Percentiles rank a stretch among this genome's conserved stretches.
Conservation (phyloP, 2,888 invertebrate genomes). For the Minunthozetes semirufus region DNA sequence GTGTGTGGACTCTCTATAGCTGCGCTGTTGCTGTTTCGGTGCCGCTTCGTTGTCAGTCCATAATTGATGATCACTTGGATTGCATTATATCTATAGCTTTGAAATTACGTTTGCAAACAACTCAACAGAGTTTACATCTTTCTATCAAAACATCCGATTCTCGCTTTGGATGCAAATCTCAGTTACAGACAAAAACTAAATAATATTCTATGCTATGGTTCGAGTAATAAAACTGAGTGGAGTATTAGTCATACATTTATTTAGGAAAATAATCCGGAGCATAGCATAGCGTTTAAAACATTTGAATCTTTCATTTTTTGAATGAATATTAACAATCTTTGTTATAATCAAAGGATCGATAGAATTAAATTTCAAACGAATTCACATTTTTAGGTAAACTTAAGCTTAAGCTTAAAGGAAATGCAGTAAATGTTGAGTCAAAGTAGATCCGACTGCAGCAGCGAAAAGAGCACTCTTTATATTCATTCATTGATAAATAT, state of each 20-base stretch:
- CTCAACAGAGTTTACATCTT: not conserved
- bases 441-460: conserved; percentile 27
- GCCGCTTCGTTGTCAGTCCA: conserved; percentile 1
- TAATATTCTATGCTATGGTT: too few relatives aligned
- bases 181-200: not conserved
- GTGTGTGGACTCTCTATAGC: not conserved
- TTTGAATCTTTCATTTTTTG: not conserved
- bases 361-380: conserved; percentile 23
- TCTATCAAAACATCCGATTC: not conserved
- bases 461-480: conserved; percentile 20
- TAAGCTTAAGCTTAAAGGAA: conserved; percentile 9
- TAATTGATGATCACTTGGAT: conserved; percentile 27
- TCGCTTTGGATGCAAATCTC: not conserved
- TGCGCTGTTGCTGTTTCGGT: not conserved
- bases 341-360: conserved; percentile 27
- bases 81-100: conserved; percentile 9
- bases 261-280: conserved; percentile 1
- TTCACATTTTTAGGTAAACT: conserved; percentile 23
- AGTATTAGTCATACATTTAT: conserved; percentile 16
- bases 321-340: not conserved
- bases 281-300: not conserved
- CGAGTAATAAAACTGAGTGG: not conserved
- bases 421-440: conserved; percentile 9
- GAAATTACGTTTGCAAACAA: conserved; percentile 15
- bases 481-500: conserved; percentile 32